A percentile compares a stretch with the other conserved stretches of the same genome.
These are phyloP conservation scores for Acanthurus tractus DNA, from an alignment of 2,797 vertebrate genomes.

Conservation along the genomic window DNA sequence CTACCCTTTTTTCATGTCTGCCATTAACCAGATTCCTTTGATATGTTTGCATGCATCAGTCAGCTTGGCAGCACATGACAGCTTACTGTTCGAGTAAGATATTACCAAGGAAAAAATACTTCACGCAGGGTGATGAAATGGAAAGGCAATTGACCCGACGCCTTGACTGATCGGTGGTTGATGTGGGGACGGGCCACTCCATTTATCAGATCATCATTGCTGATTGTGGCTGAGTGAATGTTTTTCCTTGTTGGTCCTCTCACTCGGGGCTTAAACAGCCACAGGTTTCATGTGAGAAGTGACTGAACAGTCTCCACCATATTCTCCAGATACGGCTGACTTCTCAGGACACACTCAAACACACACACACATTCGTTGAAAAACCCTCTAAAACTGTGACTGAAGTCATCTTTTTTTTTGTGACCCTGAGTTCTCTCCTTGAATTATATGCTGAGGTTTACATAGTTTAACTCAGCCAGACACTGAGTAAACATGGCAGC, in stretches of 20 bases:
- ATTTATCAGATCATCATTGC: constrained; percentile 63
- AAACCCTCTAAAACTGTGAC: constrained; percentile 1
- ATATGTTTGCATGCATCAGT: constrained; percentile 43
- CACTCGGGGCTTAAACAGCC: constrained; percentile 33
- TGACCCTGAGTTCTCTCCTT: constrained; percentile 42
- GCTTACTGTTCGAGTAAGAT: constrained; percentile 54
- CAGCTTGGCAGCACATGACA: constrained; percentile 49
- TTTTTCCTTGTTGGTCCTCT: constrained; percentile 40
- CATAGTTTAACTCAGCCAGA: constrained; percentile 69
- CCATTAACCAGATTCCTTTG: constrained; percentile 33
- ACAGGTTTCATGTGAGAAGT: constrained; percentile 26
- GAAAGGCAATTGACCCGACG: constrained; percentile 39
- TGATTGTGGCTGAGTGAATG: constrained; percentile 50
- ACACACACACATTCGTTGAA: background rate
- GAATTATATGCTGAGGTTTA: constrained; percentile 52
- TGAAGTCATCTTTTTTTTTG: constrained; percentile 49
- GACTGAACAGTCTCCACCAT: constrained; percentile 1
- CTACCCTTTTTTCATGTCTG: constrained; percentile 10
- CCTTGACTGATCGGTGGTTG: constrained; percentile 55
- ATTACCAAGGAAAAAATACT: constrained; percentile 35
- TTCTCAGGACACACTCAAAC: constrained; percentile 30
- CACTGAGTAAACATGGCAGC: constrained; percentile 67
- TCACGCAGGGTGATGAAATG: constrained; percentile 55
- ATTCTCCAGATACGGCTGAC: constrained; percentile 10
- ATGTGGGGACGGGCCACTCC: constrained; percentile 20